Evolutionary conservation across 2,113 vertebrate species (phyloP), one percentile per base, ranked within the genome.

Genomic region (Lota lota): DNA sequence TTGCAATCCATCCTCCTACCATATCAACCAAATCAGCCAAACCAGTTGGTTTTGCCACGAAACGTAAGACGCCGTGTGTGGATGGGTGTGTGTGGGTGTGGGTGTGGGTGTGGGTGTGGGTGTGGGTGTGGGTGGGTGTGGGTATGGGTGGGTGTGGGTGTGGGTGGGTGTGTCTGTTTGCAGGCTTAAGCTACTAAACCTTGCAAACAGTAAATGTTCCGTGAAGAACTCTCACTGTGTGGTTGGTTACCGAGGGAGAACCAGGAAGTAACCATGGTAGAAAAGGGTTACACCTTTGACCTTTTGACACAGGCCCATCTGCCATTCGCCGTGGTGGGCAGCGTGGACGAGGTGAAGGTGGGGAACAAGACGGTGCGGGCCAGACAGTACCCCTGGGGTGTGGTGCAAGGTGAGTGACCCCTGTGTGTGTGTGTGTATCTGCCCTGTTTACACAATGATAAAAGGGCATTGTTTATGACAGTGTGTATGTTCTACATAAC

Each of bases 361-460:
- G 97, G 97, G 14, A 99, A 98, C 91, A 99, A 99, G 86, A 92
- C 94, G 60, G 96, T 98, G 77, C 88, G 96, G 85, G 97, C 97
- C 58, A 94, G 97, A 75, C 97, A 99, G 89, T 99, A 99, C 84
- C 97, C 97, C 0, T 99, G 96, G 97, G 97, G 97, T 19, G 93
- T 99, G 21, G 97, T 99, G 72, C 96, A 99, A 95, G 96, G 97
- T 99, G 89, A 93, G 94, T 83, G 67, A 53, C 16, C 65, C 16
- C 64, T 11, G 40, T 47, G 40, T 47, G 40, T 47, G 40, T 47
- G 40, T 2, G 8, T 47, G 40, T 47, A 8, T 33, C 4, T 4
- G 28, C 7, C 4, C 53, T 56, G 16, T 56, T n/a, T n/a, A 56
- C 53, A 56, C 53, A 16, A 53, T 53, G 15, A 56, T 16, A n/a